Conservation (phyloP, 1,140 invertebrate species). For the Heliconius eleuchia region DNA sequence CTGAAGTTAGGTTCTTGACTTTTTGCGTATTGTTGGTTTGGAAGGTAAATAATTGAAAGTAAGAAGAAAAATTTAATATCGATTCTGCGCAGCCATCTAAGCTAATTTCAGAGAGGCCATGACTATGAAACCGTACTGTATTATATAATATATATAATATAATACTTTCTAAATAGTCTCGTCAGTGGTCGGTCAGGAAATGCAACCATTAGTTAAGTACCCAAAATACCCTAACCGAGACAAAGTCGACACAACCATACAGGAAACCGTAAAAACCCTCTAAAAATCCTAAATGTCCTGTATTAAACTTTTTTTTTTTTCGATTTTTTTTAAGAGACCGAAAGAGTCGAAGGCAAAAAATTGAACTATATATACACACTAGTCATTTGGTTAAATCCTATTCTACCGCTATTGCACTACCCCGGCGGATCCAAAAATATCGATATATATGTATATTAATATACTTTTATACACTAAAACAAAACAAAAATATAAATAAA, state of each 20-base stretch:
- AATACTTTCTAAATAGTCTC: conserved; percentile 65
- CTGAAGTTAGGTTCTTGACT: too few species aligned
- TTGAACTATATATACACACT: conserved; percentile 32
- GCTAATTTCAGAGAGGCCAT: too few species aligned
- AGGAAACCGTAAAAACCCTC: conserved; percentile 13
- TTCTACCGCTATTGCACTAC: conserved; percentile 74
- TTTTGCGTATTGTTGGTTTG: too few species aligned
- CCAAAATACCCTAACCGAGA: conserved; percentile 27
- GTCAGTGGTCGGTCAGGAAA: conserved; percentile 75
- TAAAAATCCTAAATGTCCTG: conserved; percentile 15
- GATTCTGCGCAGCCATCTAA: too few species aligned
- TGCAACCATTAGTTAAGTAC: conserved; percentile 66
- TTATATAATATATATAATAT: too few species aligned
- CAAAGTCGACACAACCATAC: conserved; percentile 12
- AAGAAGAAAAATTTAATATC: too few species aligned
- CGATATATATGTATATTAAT: conserved; percentile 35
- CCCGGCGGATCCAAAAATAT: conserved; percentile 74
- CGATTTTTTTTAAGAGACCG: conserved; percentile 28
- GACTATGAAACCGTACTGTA: too few species aligned
- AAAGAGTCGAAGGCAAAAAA: conserved; percentile 34
- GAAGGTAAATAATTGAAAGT: too few species aligned
- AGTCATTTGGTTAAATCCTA: conserved; percentile 47
- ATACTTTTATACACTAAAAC: conserved; percentile 52
- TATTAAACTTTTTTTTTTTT: background rate
- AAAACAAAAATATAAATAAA: conserved; percentile 43